Base-by-base conservation (phyloP, 1,140 invertebrate species). In the Ceratina australensis region DNA sequence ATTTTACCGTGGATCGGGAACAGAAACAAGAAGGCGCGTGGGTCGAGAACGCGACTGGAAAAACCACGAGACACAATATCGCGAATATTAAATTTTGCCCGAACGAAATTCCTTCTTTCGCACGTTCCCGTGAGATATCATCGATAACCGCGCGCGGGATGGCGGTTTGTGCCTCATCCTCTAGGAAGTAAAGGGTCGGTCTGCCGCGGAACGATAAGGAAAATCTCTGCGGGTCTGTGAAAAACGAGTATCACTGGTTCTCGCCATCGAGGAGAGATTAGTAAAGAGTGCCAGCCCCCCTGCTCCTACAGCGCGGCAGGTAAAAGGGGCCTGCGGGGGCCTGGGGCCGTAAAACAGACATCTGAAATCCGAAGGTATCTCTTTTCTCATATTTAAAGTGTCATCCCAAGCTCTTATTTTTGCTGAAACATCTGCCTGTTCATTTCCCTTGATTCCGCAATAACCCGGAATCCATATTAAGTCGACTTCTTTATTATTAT, bases 31-130 rank as follows among this genome's bases (percentile, higher is more conserved):
- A 13, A 20, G 10, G 10, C 5, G 28, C 1, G 12, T 2, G 61
- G 61, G n/a, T 64, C 20, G 13, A 13, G 61, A 3, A 0, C 33
- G 33, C 20, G 33, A 24, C 7, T 68, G 0, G 28, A 42, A 56
- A 42, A 69, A 18, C 47, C 59, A 26, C 59, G 26, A 47, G 33
- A 66, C 72, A 79, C 72, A 72, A 63, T 80, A 81, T 66, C 65
- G 65, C 24, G 72, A 80, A 82, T 72, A 81, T 82, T 72, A 65
- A 82, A 72, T 69, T 60, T 64, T 22, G 24, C 54, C 24, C 50
- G 13, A 22, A 1, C 18, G 63, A 42, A 42, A 24, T 52, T 50
- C 28, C 42, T 72, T 72, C 56, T 69, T 72, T 24, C 52, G 69
- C 24, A 52, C 54, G 75, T 72, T 56, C 26, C 67, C 50, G 47